phyloP scores from a whole-genome alignment of 1,140 invertebrate species.

The Halyomorpha halys region DNA sequence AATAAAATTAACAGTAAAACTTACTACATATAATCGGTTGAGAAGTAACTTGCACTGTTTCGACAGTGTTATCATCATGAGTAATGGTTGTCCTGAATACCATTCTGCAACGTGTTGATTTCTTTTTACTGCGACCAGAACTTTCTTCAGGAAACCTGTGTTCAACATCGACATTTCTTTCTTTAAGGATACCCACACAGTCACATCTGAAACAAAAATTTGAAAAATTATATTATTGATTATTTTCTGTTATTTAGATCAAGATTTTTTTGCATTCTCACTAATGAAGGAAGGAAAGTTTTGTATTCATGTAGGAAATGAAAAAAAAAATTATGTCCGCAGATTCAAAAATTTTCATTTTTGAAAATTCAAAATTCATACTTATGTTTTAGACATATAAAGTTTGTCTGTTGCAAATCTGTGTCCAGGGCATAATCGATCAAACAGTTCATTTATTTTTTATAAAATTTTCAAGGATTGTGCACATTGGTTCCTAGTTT shows the following conservation, averaged over 20 bases:
- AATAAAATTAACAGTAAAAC: constrained; percentile 37
- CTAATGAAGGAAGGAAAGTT: too few species aligned
- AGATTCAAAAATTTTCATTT: too few species aligned
- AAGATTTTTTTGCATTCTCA: too few species aligned
- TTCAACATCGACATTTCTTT: constrained; percentile 92
- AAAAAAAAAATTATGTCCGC: too few species aligned
- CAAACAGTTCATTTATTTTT: too few species aligned
- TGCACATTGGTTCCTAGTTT: too few species aligned
- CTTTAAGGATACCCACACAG: constrained; percentile 78
- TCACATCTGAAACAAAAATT: constrained; percentile 45
- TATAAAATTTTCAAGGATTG: too few species aligned
- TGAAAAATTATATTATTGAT: constrained; percentile 9
- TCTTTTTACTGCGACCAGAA: constrained; percentile 73
- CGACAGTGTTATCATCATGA: constrained; percentile 57
- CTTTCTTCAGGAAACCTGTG: constrained; percentile 74
- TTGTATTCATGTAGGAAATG: too few species aligned
- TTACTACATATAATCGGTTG: constrained; percentile 92
- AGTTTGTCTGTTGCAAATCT: too few species aligned
- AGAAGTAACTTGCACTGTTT: constrained; percentile 85
- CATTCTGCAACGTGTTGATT: constrained; percentile 88
- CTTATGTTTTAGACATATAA: too few species aligned
- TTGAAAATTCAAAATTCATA: too few species aligned
- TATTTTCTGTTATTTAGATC: background rate
- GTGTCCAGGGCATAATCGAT: too few species aligned
- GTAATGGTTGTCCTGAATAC: constrained; percentile 73